Conservation (phyloP, 2,888 invertebrate species). For the Epicampocera succincta region DNA sequence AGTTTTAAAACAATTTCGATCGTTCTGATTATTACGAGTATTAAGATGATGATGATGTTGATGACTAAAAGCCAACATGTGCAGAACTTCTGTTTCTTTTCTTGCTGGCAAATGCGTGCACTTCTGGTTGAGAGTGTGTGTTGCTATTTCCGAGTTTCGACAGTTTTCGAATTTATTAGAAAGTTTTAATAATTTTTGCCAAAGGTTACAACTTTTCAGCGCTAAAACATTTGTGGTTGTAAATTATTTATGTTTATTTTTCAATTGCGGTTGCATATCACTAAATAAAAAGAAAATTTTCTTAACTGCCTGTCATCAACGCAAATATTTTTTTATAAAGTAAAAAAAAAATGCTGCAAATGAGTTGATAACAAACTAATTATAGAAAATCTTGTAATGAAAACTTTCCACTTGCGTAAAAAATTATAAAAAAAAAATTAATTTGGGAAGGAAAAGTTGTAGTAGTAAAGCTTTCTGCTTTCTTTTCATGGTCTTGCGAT, state of each 20-base stretch:
- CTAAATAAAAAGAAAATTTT: constrained; percentile 28
- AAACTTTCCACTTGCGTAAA: too few species aligned
- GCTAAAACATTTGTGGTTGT: constrained; percentile 32
- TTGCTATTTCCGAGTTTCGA: constrained; percentile 40
- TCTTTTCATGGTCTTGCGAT: too few species aligned
- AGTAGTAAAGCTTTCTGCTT: too few species aligned
- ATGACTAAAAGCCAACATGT: constrained; percentile 32
- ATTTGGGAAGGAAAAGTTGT: too few species aligned
- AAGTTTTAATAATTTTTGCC: constrained; percentile 31
- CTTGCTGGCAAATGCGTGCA: background rate
- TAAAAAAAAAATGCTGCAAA: background rate
- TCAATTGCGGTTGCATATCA: constrained; percentile 31
- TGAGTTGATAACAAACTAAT: background rate
- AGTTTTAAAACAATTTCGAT: constrained; percentile 46
- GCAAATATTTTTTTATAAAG: constrained; percentile 2
- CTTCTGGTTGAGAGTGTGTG: background rate
- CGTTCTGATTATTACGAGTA: constrained; percentile 28
- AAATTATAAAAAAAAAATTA: too few species aligned
- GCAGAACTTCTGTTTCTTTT: background rate
- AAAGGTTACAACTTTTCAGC: constrained; percentile 10
- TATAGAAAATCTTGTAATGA: too few species aligned
- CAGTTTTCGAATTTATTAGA: constrained; percentile 46
- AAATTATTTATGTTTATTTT: constrained; percentile 19
- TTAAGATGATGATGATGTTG: constrained; percentile 18
- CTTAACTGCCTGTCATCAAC: background rate